Conservation (phyloP, 2,888 invertebrate genomes). For the Coelopa pilipes region DNA sequence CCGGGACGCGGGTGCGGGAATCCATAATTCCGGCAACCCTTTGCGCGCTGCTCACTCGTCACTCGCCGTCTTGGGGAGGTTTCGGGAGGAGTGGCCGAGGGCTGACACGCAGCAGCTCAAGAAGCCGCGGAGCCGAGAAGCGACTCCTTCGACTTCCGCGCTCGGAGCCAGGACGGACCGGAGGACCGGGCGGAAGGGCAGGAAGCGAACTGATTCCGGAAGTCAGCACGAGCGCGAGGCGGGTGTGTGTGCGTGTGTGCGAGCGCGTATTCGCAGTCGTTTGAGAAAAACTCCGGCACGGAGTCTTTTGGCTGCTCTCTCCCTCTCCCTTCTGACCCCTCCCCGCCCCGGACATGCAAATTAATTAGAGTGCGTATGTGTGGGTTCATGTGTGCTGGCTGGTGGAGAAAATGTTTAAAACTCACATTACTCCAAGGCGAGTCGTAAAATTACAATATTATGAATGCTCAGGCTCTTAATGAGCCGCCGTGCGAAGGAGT, state of each 20-base stretch:
- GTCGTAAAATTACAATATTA: slow-evolving; percentile 5
- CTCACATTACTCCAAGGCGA: slow-evolving; percentile 13
- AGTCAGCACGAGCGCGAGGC: too few relatives aligned
- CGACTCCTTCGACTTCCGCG: too few relatives aligned
- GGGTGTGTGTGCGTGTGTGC: too few relatives aligned
- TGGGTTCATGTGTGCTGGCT: background rate
- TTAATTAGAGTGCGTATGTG: background rate
- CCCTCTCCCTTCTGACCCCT: background rate
- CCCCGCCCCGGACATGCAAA: background rate
- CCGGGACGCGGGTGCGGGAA: background rate
- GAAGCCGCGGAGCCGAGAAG: too few relatives aligned
- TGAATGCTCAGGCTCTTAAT: background rate
- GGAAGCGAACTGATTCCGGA: too few relatives aligned
- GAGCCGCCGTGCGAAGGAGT: too few relatives aligned
- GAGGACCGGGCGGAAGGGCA: too few relatives aligned
- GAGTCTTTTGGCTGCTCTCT: background rate
- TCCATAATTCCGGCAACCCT: slow-evolving; percentile 1
- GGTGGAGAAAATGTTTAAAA: slow-evolving; percentile 2
- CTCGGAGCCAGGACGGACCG: too few relatives aligned
- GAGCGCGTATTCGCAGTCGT: background rate
- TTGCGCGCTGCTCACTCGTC: background rate
- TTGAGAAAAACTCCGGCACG: background rate
- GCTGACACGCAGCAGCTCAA: too few relatives aligned
- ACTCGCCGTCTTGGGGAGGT: too few relatives aligned
- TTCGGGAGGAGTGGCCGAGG: too few relatives aligned